Evolutionary conservation across 2,888 invertebrate species (phyloP), one percentile per base, ranked within the genome.

Genomic region (Electrophaes corylata): DNA sequence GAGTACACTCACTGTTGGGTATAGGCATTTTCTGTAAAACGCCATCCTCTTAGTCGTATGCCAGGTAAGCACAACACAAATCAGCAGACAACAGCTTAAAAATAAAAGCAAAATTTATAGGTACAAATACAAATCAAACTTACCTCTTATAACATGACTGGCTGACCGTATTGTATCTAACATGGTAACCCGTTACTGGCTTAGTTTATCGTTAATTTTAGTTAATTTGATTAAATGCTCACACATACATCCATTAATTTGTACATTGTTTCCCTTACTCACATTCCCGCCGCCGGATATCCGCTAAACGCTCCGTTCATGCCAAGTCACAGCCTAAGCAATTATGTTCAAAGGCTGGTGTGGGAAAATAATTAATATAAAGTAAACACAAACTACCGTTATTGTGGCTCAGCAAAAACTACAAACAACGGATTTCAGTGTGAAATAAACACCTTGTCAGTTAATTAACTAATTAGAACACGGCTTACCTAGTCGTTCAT

Each of bases 321-420:
- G 39, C 31, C 8, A 40, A 40, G 41, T 46, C 37, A 39, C 26
- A 19, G 18, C 47, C 16, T 51, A 33, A 43, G 12, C 31, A 31
- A 41, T 55, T 44, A 37, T 39, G 46, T 35, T 29, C 20, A 43
- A 39, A 37, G 39, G 18, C 41, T 37, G 20, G 55, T 51, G 46
- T 40, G 47, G 37, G n/a, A 44, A 53, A 37, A 44, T 56, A 55
- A 60, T 51, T 55, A 60, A 43, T 55, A 46, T 23, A 39, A 37
- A 48, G 55, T 43, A 60, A 55, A 60, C 54, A 54, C 39, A 37
- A 52, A 37, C 29, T 48, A 43, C 37, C 47, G 50, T 51, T 26
- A 20, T 41, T 46, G 12, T n/a, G 26, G 44, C 19, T n/a, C 19
- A 49, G 16, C 35, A 52, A 57, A 57, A 49, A 16, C 39, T 35